Evolutionary conservation across 2,888 invertebrate genomes (phyloP), one percentile per base, ranked within the genome.

Genomic region (Dicycla oo): DNA sequence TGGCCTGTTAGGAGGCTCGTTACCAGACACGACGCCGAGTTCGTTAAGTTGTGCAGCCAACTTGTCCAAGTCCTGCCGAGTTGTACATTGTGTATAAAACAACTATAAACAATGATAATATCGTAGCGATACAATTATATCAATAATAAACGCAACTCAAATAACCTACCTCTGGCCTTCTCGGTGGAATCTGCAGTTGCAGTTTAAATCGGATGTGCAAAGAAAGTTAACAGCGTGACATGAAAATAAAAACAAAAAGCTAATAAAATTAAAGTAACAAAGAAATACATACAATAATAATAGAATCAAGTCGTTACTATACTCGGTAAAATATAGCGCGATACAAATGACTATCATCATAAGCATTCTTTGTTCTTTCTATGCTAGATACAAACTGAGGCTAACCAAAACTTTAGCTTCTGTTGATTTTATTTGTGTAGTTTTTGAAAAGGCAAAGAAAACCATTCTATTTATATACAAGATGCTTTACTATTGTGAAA

Each of bases 11-110:
- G 96, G 97, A 86, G 98, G 96, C 84, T 98, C 98, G 86, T 97
- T 97, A 84, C 97, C 97, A 81, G 97, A 97, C 88, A 97, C 97
- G 90, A 98, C 97, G 88, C 98, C 99, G 92, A 99, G 97, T 96
- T 99, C 98, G 96, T 98, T 99, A 92, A 99, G 97, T 95, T 99
- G 99, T 90, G 98, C 99, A 82, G 99, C 99, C 93, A 99, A 96
- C 93, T 98, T 98, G 96, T 99, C 99, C 97, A 99, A 97, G 96
- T 99, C 99, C 99, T 99, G 96, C 89, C 20, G 63, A 81, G 69
- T 53, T 57, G 47, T 10, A 65, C 67, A 61, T 26, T 60, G 67
- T 73, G 64, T 68, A 75, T 75, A 57, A 77, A 71, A 75, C 13
- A 43, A 62, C 20, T 64, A 63, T 51, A 26, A 23, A 69, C 66